Base-by-base conservation (phyloP, 37 sponge, comb jelly and placozoan species). In the Dysidea cf. avara region DNA sequence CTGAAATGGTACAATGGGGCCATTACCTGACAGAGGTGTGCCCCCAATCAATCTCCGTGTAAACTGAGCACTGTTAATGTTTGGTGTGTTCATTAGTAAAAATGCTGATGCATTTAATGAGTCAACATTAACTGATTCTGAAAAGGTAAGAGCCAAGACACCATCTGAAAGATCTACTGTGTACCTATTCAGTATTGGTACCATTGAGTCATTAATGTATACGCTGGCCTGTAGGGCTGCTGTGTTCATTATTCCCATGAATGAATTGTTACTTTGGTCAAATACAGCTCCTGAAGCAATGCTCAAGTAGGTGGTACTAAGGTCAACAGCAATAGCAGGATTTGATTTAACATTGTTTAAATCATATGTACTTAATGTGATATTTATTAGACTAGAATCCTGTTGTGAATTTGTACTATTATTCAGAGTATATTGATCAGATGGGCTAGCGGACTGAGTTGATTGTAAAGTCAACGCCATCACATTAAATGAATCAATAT, bases 81-180 rank as follows among this genome's bases (percentile, higher is more conserved):
- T 91, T 28, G 86, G 91, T 60, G 90, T 90, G 57, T 86, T 92
- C 81, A 92, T 74, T 1, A 87, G 68, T 14, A 83, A 69, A 32
- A 88, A 85, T 2, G 64, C 65, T 53, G 60, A 68, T 22, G 80
- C 61, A 48, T 68, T 64, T 39, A 93, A 64, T n/a, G 86, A 81
- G 9, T 30, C 31, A 31, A 82, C 83, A 56, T 88, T 66, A 1
- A 93, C 72, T 22, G 94, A 72, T 43, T 93, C 94, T 51, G 81
- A 78, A 64, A 93, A 93, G 25, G 74, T 76, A 25, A 93, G 49
- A 25, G 70, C 81, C 58, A 93, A 65, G 6, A 69, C 72, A 39
- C 79, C 81, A 62, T 57, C 55, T 46, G 77, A 73, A 61, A 89
- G 66, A 40, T 89, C 65, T 36, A 94, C 72, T 21, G 64, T 70